These are phyloP conservation scores for Ranitomeya imitator DNA, from an alignment of 2,113 vertebrate species.

Conservation along the genomic window DNA sequence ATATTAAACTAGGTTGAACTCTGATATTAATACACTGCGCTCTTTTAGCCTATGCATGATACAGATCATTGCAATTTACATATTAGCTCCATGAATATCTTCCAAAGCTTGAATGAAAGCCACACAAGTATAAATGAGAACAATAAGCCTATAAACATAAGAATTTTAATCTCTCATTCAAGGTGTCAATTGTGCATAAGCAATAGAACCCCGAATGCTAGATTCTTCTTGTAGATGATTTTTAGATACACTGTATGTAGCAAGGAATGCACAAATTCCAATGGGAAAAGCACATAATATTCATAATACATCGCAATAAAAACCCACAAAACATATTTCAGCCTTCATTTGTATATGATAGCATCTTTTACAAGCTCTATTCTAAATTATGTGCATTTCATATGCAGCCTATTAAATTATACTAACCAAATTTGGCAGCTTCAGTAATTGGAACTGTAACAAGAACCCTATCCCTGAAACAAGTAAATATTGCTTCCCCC, in stretches of 20 bases:
- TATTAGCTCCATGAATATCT: neutral
- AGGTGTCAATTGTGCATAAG: neutral
- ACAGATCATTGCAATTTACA: neutral
- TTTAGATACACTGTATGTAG: neutral
- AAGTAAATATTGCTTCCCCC: slow-evolving; percentile 52
- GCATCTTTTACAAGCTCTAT: slow-evolving; percentile 36
- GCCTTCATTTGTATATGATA: slow-evolving; percentile 42
- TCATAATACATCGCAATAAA: slow-evolving; percentile 34
- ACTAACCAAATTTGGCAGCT: slow-evolving; percentile 53
- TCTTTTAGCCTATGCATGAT: neutral
- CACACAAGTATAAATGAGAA: neutral
- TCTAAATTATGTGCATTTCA: slow-evolving; percentile 53
- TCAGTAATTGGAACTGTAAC: slow-evolving; percentile 56
- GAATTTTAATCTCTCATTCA: neutral
- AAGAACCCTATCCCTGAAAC: slow-evolving; percentile 46
- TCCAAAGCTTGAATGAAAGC: neutral
- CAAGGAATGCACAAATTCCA: neutral
- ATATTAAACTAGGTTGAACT: neutral
- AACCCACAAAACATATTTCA: slow-evolving; percentile 25
- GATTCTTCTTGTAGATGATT: neutral
- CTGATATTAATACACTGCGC: neutral
- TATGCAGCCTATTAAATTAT: slow-evolving; percentile 52
- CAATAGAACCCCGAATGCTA: neutral
- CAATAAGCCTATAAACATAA: neutral
- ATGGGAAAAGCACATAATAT: slow-evolving; percentile 19